These are phyloP conservation scores for Platygyra sinensis DNA, from an alignment of 64 coral and sea anemone species.

Conservation along the genomic window DNA sequence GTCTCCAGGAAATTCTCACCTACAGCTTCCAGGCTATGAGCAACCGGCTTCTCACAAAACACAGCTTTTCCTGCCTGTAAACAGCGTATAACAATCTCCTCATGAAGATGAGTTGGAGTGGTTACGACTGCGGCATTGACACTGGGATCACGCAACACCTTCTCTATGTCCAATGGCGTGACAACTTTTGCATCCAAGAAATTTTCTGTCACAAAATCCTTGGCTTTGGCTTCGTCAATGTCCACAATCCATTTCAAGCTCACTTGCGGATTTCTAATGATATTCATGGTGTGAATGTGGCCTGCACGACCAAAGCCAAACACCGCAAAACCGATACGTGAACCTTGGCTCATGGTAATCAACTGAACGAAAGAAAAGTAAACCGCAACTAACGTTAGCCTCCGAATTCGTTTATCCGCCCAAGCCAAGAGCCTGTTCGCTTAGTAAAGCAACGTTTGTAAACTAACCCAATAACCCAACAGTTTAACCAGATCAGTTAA, in stretches of 20 bases:
- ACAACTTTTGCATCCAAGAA: conserved; percentile 49
- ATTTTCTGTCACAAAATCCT: conserved; percentile 58
- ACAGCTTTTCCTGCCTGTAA: conserved; percentile 88
- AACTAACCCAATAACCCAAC: too few species aligned
- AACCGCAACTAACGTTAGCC: too few species aligned
- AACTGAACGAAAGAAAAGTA: neutral
- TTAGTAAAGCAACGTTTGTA: too few species aligned
- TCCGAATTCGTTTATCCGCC: too few species aligned
- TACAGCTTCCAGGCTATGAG: conserved; percentile 56
- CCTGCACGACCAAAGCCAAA: conserved; percentile 86
- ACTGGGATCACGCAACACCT: conserved; percentile 48
- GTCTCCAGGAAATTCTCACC: conserved; percentile 40
- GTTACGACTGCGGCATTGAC: conserved; percentile 71
- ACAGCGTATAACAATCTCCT: conserved; percentile 56
- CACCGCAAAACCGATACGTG: conserved; percentile 44
- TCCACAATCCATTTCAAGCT: conserved; percentile 90
- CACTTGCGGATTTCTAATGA: conserved; percentile 47
- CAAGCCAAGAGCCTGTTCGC: too few species aligned
- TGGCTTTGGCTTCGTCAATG: conserved; percentile 64
- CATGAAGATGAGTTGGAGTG: conserved; percentile 80
- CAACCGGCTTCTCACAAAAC: conserved; percentile 97
- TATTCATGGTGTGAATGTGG: conserved; percentile 66
- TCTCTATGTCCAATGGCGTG: neutral
- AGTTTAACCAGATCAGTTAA: too few species aligned
- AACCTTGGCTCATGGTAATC: neutral